phyloP scores from a whole-genome alignment of 2,797 vertebrate species.

The Onychomys arenicola region DNA sequence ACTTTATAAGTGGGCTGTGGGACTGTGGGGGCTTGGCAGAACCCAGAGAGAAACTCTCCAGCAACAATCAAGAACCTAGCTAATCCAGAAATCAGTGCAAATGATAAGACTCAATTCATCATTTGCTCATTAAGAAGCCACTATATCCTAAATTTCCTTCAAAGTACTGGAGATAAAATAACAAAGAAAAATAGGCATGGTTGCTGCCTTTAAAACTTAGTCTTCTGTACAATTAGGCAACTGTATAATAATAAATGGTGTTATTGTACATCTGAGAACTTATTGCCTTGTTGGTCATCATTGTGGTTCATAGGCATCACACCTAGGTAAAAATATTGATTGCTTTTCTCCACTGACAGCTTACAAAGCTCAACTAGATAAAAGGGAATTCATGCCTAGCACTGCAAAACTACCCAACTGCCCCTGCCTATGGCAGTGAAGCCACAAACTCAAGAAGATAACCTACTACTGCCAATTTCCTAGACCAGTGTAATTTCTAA shows the following conservation, averaged over 20 bases:
- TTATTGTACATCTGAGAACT: not conserved
- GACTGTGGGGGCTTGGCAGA: too few relatives aligned
- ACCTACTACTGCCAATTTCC: too few relatives aligned
- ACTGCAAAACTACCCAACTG: not conserved
- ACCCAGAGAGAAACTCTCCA: too few relatives aligned
- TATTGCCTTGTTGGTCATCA: not conserved
- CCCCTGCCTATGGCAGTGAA: not conserved
- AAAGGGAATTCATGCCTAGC: not conserved
- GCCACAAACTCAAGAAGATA: not conserved
- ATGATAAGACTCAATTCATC: not conserved
- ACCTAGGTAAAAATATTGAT: not conserved
- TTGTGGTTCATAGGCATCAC: not conserved
- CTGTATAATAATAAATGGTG: too few relatives aligned
- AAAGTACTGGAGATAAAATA: conserved; percentile 27
- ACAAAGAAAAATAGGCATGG: not conserved
- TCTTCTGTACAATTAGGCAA: not conserved
- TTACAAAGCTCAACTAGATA: not conserved
- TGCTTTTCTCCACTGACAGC: not conserved
- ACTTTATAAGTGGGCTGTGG: too few relatives aligned
- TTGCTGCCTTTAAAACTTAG: not conserved
- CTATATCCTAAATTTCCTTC: not conserved
- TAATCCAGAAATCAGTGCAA: not conserved
- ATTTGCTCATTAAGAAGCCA: not conserved
- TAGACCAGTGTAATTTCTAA: not conserved
- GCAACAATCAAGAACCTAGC: not conserved